A percentile compares a stretch with the other conserved stretches of the same genome.
phyloP scores from a whole-genome alignment of 1,140 invertebrate species.

The Leptopilina clavipes region DNA sequence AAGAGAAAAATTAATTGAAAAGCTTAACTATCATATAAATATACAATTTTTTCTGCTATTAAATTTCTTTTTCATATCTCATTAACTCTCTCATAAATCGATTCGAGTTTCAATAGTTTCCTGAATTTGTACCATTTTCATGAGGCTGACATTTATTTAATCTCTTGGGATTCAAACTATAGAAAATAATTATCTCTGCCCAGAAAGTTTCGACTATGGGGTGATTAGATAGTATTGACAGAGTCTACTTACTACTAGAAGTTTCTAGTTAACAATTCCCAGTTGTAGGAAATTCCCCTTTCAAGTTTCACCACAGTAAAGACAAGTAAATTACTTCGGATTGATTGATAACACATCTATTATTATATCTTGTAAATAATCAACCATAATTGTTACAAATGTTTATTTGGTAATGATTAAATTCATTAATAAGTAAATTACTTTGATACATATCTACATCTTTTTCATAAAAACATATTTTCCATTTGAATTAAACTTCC shows the following conservation, averaged over 20 bases:
- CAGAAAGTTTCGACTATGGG: slow-evolving; percentile 11
- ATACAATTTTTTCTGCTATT: no score
- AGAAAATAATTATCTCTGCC: slow-evolving; percentile 12
- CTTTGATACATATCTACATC: no score
- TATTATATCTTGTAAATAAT: background rate
- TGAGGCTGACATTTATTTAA: slow-evolving; percentile 9
- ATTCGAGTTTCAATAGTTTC: background rate
- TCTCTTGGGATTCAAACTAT: slow-evolving; percentile 7
- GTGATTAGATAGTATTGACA: slow-evolving; percentile 19
- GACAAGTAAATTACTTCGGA: slow-evolving; percentile 12
- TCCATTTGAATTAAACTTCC: no score
- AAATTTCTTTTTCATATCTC: background rate
- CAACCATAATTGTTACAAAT: background rate
- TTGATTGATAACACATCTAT: slow-evolving; percentile 18
- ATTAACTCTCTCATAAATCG: background rate
- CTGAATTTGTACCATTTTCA: background rate
- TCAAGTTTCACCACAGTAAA: slow-evolving; percentile 19
- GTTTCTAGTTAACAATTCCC: slow-evolving; percentile 11
- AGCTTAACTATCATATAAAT: no score
- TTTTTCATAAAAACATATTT: no score
- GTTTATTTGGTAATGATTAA: background rate
- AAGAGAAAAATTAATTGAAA: no score
- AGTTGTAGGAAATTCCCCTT: slow-evolving; percentile 8
- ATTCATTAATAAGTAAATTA: no score
- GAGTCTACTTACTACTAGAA: slow-evolving; percentile 12